Conservation (phyloP, 2,797 vertebrate genomes). For the Ptychobarbus kaznakovi region DNA sequence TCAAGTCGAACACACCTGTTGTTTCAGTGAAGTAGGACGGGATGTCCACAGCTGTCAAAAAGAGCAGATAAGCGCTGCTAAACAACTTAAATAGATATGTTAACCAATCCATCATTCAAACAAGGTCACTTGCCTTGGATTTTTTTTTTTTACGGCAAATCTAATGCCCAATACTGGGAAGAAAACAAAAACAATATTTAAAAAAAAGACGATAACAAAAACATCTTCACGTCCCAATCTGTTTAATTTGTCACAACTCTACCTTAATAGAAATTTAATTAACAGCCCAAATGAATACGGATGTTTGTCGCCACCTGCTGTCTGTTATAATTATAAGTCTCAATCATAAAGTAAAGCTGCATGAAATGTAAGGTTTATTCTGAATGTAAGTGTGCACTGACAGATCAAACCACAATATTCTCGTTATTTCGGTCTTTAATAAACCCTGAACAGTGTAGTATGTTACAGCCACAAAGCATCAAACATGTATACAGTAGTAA, state of each 20-base stretch:
- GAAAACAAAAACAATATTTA: no score
- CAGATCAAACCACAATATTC: not conserved
- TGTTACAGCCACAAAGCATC: slow-evolving; percentile 29
- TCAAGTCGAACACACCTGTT: no score
- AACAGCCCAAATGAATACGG: not conserved
- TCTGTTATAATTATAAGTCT: not conserved
- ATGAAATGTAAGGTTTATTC: not conserved
- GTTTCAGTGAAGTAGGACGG: not conserved
- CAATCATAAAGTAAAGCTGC: not conserved
- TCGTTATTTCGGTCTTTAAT: slow-evolving; percentile 34
- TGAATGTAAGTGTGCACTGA: not conserved
- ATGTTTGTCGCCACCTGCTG: slow-evolving; percentile 31
- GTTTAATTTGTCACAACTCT: not conserved
- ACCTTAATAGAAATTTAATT: not conserved
- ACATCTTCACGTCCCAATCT: not conserved
- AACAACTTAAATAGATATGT: not conserved
- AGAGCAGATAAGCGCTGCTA: not conserved
- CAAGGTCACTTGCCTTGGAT: not conserved
- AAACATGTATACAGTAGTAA: slow-evolving; percentile 36
- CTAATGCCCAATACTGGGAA: no score
- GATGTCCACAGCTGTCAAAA: not conserved
- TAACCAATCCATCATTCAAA: not conserved
- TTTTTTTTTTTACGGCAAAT: not conserved
- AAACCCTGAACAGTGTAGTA: slow-evolving; percentile 36
- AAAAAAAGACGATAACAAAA: not conserved